Conservation (phyloP, 2,888 invertebrate genomes). For the Prenolepis imparis region DNA sequence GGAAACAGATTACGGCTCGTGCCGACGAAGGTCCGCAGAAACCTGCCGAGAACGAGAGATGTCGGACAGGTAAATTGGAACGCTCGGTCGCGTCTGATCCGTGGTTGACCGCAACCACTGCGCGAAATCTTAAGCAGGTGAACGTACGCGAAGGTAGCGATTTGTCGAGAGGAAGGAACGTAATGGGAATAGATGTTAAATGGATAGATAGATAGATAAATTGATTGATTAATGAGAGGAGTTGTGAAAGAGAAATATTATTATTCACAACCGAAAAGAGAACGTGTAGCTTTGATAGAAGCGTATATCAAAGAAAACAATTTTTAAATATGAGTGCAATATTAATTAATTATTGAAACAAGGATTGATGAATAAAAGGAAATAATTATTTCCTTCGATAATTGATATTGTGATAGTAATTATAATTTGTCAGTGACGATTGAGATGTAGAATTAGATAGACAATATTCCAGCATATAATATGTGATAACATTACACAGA, state of each 20-base stretch:
- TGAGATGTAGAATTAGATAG: not conserved
- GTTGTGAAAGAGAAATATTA: not conserved
- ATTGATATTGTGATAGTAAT: not conserved
- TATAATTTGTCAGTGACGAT: not conserved
- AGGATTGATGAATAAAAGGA: not conserved
- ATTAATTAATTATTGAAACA: not conserved
- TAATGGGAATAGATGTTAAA: not conserved
- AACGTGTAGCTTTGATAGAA: not conserved
- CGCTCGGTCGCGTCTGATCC: conserved; percentile 37
- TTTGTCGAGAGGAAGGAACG: not conserved
- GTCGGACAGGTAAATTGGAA: conserved; percentile 65
- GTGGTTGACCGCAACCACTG: conserved; percentile 50
- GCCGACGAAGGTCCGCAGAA: conserved; percentile 23
- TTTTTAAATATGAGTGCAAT: not conserved
- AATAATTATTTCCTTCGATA: not conserved
- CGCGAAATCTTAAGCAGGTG: conserved; percentile 52
- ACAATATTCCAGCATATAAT: not conserved
- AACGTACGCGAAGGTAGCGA: not conserved
- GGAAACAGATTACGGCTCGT: conserved; percentile 64
- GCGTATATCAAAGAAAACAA: not conserved
- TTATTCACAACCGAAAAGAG: not conserved
- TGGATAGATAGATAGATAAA: not conserved
- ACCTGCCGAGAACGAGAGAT: conserved; percentile 25
- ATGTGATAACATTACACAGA: not conserved
- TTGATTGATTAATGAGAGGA: not conserved